Base-by-base conservation (phyloP, 2,797 vertebrate species). In the Pseudocheirus occidentalis region DNA sequence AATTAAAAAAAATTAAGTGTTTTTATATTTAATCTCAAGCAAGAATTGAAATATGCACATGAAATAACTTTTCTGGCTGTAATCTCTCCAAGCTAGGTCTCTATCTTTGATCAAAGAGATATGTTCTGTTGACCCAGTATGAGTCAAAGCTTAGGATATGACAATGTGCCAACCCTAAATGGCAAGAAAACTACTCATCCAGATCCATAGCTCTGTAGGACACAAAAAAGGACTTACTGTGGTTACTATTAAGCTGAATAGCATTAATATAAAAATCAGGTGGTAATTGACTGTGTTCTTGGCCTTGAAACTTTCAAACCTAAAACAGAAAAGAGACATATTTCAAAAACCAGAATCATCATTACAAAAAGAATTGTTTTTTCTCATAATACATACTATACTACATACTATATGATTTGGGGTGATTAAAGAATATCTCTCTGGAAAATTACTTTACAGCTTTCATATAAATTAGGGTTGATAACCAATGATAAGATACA, bases 231-330 rank as follows among this genome's bases (percentile, higher is more conserved):
- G 95, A 98, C 99, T 99, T 99, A 99, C 99, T 98, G 99, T 98
- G 97, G 99, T 99, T 98, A 99, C 99, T 92, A 98, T 98, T 57
- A 99, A 97, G 97, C 99, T 99, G 99, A 99, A 99, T 89, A 99
- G 97, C 93, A 99, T 97, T 98, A 99, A 98, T 87, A 99, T 96
- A 59, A 98, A 98, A 96, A 99, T 98, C 90, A 99, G 98, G 40
- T 99, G 98, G 95, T 99, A 99, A 98, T 99, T 99, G 97, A 99
- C 98, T 92, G 98, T 98, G 94, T 99, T 99, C 98, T 99, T 99
- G 98, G 98, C 98, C 98, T 99, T 99, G 99, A 99, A 99, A 98
- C 99, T 99, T 98, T 99, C 99, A 57, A 99, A 99, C 98, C 99
- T 99, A 98, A 73, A 99, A 99, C 40, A 97, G 58, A 97, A 96